Percentiles rank a stretch among this genome's conserved stretches.
Conservation (phyloP, 1,140 invertebrate genomes). For the Diabrotica virgifera region DNA sequence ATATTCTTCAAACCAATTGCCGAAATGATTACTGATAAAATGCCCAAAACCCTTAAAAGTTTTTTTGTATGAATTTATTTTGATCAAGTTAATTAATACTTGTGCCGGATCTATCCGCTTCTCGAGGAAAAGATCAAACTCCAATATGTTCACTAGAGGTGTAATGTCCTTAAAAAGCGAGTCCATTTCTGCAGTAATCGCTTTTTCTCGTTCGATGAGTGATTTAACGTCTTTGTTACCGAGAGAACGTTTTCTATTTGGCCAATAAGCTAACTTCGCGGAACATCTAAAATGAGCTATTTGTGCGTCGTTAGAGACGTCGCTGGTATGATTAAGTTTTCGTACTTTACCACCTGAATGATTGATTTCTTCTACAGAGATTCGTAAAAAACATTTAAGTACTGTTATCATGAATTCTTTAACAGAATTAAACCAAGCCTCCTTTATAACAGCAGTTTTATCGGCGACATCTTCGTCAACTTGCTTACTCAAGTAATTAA, state of each 20-base stretch:
- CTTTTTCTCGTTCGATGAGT: constrained; percentile 23
- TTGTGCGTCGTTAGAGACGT: constrained; percentile 19
- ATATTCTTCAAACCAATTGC: constrained; percentile 31
- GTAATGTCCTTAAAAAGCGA: constrained; percentile 19
- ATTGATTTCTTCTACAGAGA: constrained; percentile 7
- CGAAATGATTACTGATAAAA: constrained; percentile 25
- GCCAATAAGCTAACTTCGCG: constrained; percentile 32
- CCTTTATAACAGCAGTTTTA: not conserved
- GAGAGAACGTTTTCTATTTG: constrained; percentile 24
- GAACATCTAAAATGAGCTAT: constrained; percentile 26
- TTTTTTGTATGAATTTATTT: constrained; percentile 28
- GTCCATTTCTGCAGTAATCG: constrained; percentile 24
- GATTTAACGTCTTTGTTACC: constrained; percentile 5
- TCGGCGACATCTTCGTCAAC: not conserved
- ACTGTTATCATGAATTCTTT: constrained; percentile 20
- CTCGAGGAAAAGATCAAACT: constrained; percentile 24
- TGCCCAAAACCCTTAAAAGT: constrained; percentile 28
- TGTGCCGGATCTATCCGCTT: constrained; percentile 17
- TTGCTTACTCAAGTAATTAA: constrained; percentile 11
- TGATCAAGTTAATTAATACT: constrained; percentile 24
- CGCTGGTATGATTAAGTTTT: constrained; percentile 21
- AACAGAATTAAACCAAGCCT: constrained; percentile 20
- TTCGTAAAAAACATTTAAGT: constrained; percentile 21
- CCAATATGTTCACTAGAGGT: constrained; percentile 17
- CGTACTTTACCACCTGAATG: constrained; percentile 14